Base-by-base conservation (phyloP, 2,113 vertebrate genomes). In the Oplegnathus fasciatus region DNA sequence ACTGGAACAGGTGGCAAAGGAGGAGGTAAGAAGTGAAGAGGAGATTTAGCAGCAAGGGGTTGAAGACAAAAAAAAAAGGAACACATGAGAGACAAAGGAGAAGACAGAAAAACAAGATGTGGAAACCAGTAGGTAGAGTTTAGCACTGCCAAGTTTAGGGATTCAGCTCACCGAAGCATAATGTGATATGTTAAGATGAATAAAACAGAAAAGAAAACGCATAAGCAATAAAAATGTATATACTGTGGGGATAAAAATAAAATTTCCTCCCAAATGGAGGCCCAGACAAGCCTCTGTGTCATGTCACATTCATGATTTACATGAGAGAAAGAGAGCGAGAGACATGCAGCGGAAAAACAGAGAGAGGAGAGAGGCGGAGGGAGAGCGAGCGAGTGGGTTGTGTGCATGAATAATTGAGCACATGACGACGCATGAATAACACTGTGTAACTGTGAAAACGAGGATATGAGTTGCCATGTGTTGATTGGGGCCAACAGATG, bases 371-470 rank as follows among this genome's bases (percentile, higher is more conserved):
- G 88, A 32, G 75, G 74, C 4, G 26, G 54, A 78, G 32, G 9
- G 22, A 61, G 62, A 44, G 40, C 46, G 73, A 70, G 52, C 58
- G 58, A 80, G 76, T 86, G 84, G 73, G 75, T 61, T 84, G 87
- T 60, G 40, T 61, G 74, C 20, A 67, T 91, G 89, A 91, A 92
- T 92, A 92, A 91, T 84, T 72, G 75, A 91, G 50, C 67, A 77
- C 66, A 86, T 84, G 84, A 87, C 52, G 30, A 64, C 34, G 30
- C 62, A 67, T 46, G 42, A 81, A 86, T 80, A 88, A 87, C 82
- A 28, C 62, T 70, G 50, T 77, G 61, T 62, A 48, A 75, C 86
- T 84, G 84, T 82, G 79, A 84, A 54, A 54, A 64, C 57, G 4
- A 37, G 72, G 79, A 71, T 62, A 60, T 11, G 62, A 75, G 26